These are phyloP conservation scores for Dicranocentrus wangi DNA, from an alignment of 2,888 invertebrate species.

Conservation along the genomic window DNA sequence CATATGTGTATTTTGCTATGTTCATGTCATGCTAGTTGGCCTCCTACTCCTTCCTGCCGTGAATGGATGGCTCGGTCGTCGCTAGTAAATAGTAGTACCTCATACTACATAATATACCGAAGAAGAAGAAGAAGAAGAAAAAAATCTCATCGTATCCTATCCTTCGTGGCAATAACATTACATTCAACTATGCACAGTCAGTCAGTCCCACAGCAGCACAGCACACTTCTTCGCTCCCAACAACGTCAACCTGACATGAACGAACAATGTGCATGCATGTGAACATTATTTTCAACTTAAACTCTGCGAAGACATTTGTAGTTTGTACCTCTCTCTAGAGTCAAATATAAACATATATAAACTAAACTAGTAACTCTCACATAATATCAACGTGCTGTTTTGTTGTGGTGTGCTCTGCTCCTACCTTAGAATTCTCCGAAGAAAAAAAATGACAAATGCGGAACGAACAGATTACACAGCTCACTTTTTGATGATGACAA, in stretches of 20 bases:
- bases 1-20: constrained; percentile 25
- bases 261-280: constrained; percentile 16
- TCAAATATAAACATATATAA: not conserved
- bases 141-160: constrained; percentile 3
- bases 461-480: constrained; percentile 21
- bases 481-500: constrained; percentile 28
- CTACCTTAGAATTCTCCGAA: constrained; percentile 12
- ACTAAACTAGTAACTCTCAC: not conserved
- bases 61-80: not conserved
- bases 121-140: too few relatives aligned
- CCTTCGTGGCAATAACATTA: not conserved
- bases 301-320: not conserved
- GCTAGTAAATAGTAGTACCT: too few relatives aligned
- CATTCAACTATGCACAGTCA: not conserved
- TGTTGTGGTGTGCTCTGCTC: not conserved
- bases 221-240: not conserved
- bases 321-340: not conserved
- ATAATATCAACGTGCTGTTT: too few relatives aligned
- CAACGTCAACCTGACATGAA: constrained; percentile 9
- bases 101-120: too few relatives aligned
- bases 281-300: constrained; percentile 6
- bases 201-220: not conserved
- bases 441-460: constrained; percentile 17
- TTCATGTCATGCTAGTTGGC: constrained; percentile 44
- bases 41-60: constrained; percentile 19